Evolutionary conservation across 2,113 vertebrate genomes (phyloP).

Genomic region (Erythrocercus mccallii): DNA sequence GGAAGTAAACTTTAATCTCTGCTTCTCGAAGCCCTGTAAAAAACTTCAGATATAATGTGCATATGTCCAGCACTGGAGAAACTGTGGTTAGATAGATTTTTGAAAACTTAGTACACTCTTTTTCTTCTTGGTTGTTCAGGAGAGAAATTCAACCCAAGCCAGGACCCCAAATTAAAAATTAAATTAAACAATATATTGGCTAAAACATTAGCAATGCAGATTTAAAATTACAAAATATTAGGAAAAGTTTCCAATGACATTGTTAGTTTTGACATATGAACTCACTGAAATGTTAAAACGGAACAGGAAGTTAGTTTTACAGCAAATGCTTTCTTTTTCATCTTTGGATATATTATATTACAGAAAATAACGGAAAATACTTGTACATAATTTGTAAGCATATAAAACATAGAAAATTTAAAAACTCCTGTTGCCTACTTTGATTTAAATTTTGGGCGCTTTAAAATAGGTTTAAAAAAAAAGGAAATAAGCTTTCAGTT

Average conservation of each 20-base stretch:
- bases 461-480: background rate
- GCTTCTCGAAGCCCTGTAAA: background rate
- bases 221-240: background rate
- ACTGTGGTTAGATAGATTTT: background rate
- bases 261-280: background rate
- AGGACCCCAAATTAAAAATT: fast-evolving
- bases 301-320: background rate
- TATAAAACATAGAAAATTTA: background rate
- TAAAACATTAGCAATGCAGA: background rate
- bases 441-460: background rate
- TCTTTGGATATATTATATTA: background rate
- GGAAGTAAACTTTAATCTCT: conserved; percentile 9
- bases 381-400: background rate
- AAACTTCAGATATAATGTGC: background rate
- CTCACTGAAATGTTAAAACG: background rate
- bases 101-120: background rate
- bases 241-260: background rate
- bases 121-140: background rate
- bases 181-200: background rate
- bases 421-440: background rate
- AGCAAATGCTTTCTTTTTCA: background rate
- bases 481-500: background rate
- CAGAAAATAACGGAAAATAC: background rate
- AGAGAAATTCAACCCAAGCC: background rate
- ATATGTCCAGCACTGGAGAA: background rate